These are phyloP conservation scores for Dinomys branickii DNA, from an alignment of 2,113 vertebrate genomes.

Conservation along the genomic window DNA sequence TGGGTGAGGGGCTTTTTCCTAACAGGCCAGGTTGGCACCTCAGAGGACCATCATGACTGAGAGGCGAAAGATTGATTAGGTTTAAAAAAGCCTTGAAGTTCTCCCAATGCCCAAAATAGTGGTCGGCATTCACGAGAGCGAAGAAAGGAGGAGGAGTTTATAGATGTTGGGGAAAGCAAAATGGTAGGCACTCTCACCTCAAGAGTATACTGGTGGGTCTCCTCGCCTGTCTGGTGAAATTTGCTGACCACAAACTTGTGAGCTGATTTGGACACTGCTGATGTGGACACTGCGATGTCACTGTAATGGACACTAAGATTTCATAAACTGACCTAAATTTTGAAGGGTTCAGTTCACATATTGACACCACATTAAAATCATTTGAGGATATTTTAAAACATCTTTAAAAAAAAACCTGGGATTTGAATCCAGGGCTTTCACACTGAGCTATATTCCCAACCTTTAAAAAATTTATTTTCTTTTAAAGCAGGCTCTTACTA, in stretches of 20 bases:
- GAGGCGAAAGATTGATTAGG: fast-evolving
- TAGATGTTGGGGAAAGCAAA: background rate
- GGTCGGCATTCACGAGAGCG: background rate
- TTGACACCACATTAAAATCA: background rate
- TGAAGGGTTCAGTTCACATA: background rate
- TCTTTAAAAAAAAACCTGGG: background rate
- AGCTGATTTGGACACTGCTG: background rate
- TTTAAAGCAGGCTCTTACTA: background rate
- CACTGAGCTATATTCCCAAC: background rate
- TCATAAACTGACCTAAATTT: background rate
- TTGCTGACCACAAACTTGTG: background rate
- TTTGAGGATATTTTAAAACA: background rate
- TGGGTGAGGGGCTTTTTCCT: fast-evolving
- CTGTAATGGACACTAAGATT: background rate
- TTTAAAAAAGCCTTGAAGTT: fast-evolving
- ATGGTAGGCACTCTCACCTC: background rate
- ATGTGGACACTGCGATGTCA: background rate
- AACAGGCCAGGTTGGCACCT: background rate
- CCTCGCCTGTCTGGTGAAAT: no score
- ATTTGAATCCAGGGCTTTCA: background rate
- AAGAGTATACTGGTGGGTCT: background rate
- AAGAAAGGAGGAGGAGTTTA: background rate
- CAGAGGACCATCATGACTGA: fast-evolving
- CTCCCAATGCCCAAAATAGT: no score
- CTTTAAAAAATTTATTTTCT: background rate